phyloP scores from a whole-genome alignment of 2,888 invertebrate genomes.

The Microlaimidae sp. region DNA sequence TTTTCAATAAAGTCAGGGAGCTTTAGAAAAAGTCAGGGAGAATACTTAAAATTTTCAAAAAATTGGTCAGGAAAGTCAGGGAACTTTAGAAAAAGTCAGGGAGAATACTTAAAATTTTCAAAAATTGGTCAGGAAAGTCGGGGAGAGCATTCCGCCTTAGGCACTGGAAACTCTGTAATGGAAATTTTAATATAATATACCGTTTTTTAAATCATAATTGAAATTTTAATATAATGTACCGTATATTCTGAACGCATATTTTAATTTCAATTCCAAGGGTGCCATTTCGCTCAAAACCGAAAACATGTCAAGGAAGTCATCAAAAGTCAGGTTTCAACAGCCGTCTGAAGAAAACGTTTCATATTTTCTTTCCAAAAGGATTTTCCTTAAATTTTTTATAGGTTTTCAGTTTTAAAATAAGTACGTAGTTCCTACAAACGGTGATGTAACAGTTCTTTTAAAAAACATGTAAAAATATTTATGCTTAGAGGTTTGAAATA shows the following conservation, averaged over 20 bases:
- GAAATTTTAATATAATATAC: too few relatives aligned
- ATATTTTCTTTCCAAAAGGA: constrained; percentile 83
- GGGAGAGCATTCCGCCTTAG: too few relatives aligned
- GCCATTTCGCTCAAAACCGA: constrained; percentile 93
- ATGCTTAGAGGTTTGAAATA: constrained; percentile 3
- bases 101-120: too few relatives aligned
- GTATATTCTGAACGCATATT: constrained; percentile 91
- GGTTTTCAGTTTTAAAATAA: constrained; percentile 43
- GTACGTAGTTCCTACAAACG: background rate
- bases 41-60: too few relatives aligned
- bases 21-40: too few relatives aligned
- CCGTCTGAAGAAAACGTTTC: constrained; percentile 85
- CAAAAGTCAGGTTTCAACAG: constrained; percentile 72
- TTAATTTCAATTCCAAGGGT: constrained; percentile 84
- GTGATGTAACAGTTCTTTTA: background rate
- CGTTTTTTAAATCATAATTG: too few relatives aligned
- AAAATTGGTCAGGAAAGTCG: too few relatives aligned
- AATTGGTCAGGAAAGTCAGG: too few relatives aligned
- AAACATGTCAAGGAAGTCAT: constrained; percentile 90
- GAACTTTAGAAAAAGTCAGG: too few relatives aligned
- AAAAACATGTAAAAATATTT: background rate
- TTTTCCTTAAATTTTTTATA: constrained; percentile 61
- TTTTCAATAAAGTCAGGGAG: too few relatives aligned
- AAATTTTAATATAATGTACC: too few relatives aligned
- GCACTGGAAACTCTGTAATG: too few relatives aligned